These are phyloP conservation scores for Montipora sp. DNA, from an alignment of 64 coral and sea anemone species.

Conservation along the genomic window DNA sequence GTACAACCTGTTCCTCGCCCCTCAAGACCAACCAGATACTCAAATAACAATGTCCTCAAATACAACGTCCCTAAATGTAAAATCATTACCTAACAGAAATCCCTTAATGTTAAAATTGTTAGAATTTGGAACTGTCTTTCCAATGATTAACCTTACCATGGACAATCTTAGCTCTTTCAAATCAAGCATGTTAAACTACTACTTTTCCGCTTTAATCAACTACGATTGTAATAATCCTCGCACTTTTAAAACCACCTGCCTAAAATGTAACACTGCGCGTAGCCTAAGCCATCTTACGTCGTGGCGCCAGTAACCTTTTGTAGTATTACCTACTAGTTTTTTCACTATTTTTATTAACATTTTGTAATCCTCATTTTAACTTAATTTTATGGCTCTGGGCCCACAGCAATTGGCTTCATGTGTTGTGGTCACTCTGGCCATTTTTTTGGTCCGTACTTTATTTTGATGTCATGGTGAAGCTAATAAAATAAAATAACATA, in stretches of 20 bases:
- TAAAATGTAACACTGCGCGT: slow-evolving; percentile 16
- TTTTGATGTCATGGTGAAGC: background rate
- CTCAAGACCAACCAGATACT: too few species aligned
- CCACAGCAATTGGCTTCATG: background rate
- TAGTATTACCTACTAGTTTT: background rate
- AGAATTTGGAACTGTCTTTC: slow-evolving; percentile 33
- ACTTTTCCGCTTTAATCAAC: background rate
- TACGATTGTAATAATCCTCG: slow-evolving; percentile 13
- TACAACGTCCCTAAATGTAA: too few species aligned
- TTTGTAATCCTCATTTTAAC: background rate
- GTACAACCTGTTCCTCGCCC: too few species aligned
- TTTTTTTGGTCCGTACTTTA: background rate
- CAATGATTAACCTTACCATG: background rate
- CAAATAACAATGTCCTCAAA: too few species aligned
- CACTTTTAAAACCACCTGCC: slow-evolving; percentile 3
- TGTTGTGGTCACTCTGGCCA: background rate
- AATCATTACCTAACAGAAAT: too few species aligned
- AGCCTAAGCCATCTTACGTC: background rate
- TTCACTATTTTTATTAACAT: background rate
- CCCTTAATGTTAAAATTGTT: background rate
- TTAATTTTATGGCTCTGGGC: background rate
- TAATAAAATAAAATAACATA: background rate
- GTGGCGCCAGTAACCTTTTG: background rate
- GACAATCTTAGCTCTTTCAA: slow-evolving; percentile 19
- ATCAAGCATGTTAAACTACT: background rate